These are phyloP conservation scores for Rapana venosa DNA, from an alignment of 2,888 invertebrate species.

Conservation along the genomic window DNA sequence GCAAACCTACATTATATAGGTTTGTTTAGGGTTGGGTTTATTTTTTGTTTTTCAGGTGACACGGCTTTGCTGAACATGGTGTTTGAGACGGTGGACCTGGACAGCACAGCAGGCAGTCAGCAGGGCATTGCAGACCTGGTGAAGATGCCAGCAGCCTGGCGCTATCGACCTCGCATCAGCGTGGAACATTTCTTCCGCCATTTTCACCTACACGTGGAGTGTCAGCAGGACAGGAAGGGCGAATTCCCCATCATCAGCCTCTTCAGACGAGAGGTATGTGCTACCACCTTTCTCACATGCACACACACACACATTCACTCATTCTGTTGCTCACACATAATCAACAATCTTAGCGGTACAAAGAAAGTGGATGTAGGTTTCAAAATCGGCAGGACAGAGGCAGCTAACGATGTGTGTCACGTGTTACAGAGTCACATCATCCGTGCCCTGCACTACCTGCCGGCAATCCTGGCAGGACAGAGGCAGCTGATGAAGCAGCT, in stretches of 20 bases:
- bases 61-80: slow-evolving; percentile 24
- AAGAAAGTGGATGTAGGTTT: too few species aligned
- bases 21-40: background rate
- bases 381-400: too few species aligned
- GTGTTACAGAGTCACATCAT: slow-evolving; percentile 59
- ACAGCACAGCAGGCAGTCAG: background rate
- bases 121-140: slow-evolving; percentile 38
- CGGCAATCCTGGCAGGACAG: slow-evolving; percentile 62
- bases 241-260: slow-evolving; percentile 41
- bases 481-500: slow-evolving; percentile 57
- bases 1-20: background rate
- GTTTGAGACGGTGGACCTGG: background rate
- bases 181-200: slow-evolving; percentile 59
- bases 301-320: too few species aligned
- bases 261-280: slow-evolving; percentile 42
- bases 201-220: slow-evolving; percentile 49
- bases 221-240: background rate
- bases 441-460: slow-evolving; percentile 62
- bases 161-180: slow-evolving; percentile 57
- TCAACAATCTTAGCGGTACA: too few species aligned
- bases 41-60: background rate
- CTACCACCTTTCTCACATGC: too few species aligned
- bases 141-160: slow-evolving; percentile 54
- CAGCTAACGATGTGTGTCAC: background rate
- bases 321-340: too few species aligned